These are phyloP conservation scores for Tadarida brasiliensis DNA, from an alignment of 2,797 vertebrate species.

Conservation along the genomic window DNA sequence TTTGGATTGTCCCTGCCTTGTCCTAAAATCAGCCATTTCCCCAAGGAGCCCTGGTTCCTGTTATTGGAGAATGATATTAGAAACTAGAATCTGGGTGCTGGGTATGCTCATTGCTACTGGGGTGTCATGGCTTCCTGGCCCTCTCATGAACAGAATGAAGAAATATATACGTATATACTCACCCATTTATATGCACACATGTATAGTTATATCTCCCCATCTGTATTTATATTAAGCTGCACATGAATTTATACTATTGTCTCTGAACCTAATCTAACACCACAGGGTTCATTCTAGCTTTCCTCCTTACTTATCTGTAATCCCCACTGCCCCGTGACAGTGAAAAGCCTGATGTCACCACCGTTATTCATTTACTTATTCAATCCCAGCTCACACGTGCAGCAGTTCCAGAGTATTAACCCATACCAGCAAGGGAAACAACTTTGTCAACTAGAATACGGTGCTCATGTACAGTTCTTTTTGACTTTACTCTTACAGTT, in stretches of 20 bases:
- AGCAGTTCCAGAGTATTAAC: constrained; percentile 10
- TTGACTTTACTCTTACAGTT: not conserved
- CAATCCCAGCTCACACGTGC: not conserved
- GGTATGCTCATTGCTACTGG: not conserved
- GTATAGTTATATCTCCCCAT: not conserved
- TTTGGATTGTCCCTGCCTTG: not conserved
- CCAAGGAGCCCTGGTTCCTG: not conserved
- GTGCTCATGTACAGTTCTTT: not conserved
- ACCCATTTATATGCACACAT: not conserved
- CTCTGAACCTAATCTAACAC: not conserved
- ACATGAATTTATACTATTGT: not conserved
- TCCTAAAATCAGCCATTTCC: not conserved
- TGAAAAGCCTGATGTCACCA: not conserved
- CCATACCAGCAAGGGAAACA: not conserved
- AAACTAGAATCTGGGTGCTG: not conserved
- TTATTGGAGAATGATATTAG: not conserved
- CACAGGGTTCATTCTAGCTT: not conserved
- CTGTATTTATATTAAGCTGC: not conserved
- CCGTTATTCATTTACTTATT: not conserved
- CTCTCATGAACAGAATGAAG: not conserved
- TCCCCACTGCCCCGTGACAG: not conserved
- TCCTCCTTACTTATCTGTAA: not conserved
- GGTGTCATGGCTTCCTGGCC: not conserved
- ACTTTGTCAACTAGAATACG: not conserved
- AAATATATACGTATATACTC: not conserved